Conservation (phyloP, 2,113 vertebrate species). For the Burhinus bistriatus region DNA sequence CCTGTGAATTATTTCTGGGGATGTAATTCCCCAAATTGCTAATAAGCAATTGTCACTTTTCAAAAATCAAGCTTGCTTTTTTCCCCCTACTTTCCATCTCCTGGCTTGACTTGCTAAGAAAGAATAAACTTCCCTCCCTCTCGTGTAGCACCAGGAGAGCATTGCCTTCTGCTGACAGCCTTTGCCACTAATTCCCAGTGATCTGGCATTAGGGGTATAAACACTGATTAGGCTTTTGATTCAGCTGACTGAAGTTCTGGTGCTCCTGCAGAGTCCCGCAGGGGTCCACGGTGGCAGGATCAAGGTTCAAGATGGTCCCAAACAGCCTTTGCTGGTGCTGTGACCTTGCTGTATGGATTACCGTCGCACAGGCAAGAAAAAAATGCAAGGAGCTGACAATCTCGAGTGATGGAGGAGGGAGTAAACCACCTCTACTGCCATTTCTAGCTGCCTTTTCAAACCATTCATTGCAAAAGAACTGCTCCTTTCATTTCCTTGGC, state of each 20-base stretch:
- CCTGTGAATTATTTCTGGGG: constrained; percentile 33
- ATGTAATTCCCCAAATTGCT: constrained; percentile 43
- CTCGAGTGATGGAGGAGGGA: background rate
- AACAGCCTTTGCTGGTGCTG: background rate
- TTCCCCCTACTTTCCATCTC: background rate
- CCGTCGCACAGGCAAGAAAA: background rate
- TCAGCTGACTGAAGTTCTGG: background rate
- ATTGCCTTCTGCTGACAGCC: constrained; percentile 3
- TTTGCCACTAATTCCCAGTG: background rate
- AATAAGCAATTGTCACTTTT: constrained; percentile 52
- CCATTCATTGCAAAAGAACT: background rate
- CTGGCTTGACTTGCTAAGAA: background rate
- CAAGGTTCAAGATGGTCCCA: background rate
- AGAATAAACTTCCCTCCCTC: background rate
- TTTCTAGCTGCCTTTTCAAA: background rate
- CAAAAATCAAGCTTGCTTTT: background rate
- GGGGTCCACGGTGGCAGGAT: background rate
- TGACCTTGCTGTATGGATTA: background rate
- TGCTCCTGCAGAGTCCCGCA: background rate
- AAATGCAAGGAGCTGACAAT: background rate
- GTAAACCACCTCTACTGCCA: background rate
- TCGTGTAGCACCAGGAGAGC: background rate
- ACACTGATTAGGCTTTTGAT: constrained; percentile 23
- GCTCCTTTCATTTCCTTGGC: constrained; percentile 35
- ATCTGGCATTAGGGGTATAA: background rate